These are phyloP conservation scores for Macaria liturata DNA, from an alignment of 2,888 invertebrate genomes.

Conservation along the genomic window DNA sequence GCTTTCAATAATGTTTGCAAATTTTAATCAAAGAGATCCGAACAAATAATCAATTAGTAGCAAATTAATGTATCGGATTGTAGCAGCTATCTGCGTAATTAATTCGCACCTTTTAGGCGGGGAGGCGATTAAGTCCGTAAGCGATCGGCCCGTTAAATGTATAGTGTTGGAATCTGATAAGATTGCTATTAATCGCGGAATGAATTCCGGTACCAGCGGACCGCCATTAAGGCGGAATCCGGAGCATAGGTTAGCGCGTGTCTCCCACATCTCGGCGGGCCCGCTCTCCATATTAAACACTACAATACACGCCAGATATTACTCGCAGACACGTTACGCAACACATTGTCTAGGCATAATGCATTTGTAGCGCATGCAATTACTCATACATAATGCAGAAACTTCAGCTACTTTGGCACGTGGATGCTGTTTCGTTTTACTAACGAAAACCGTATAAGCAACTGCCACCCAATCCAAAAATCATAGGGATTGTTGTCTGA, in stretches of 20 bases:
- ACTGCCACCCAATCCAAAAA: not conserved
- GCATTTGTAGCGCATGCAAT: too few relatives aligned
- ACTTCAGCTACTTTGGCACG: too few relatives aligned
- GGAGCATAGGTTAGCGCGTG: constrained; percentile 9
- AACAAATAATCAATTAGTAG: constrained; percentile 57
- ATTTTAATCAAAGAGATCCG: constrained; percentile 49
- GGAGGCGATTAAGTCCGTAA: constrained; percentile 56
- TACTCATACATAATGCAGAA: too few relatives aligned
- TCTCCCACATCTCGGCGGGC: constrained; percentile 1
- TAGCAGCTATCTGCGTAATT: constrained; percentile 64
- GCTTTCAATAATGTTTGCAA: constrained; percentile 33
- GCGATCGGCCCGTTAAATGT: constrained; percentile 59
- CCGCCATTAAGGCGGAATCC: constrained; percentile 51
- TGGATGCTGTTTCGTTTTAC: too few relatives aligned
- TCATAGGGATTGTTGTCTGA: not conserved
- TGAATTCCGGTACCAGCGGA: constrained; percentile 51
- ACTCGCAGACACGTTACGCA: too few relatives aligned
- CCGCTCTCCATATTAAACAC: constrained; percentile 3
- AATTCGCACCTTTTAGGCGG: constrained; percentile 65
- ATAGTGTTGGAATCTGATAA: constrained; percentile 68
- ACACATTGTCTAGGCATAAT: too few relatives aligned
- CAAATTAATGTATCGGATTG: constrained; percentile 60
- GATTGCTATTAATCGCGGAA: constrained; percentile 68
- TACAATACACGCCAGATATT: too few relatives aligned
- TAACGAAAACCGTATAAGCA: too few relatives aligned